Base-by-base conservation (phyloP, 1,140 invertebrate species). In the Hormaphis cornu region DNA sequence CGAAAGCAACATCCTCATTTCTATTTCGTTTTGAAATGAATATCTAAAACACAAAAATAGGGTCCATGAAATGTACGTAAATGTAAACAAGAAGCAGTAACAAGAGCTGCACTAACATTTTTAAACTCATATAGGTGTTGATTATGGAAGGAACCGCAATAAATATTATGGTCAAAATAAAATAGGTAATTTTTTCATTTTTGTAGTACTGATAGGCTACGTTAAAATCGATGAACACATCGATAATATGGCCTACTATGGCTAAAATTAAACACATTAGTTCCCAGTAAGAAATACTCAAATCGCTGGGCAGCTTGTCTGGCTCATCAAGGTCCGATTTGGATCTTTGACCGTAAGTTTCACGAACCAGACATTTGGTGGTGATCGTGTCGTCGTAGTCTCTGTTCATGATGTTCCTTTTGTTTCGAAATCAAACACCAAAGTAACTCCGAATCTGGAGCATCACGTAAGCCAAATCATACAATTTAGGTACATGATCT, bases 191-290 rank as follows among this genome's bases (percentile, higher is more conserved):
- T 71, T 81, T 77, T 30, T 76, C 74, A 33, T 79, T 78, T 69
- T 79, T 69, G 20, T 69, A 71, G 50, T 83, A 83, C 71, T 82
- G 76, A 56, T 85, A 82, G 33, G 85, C 84, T 20, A 86, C 76
- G 76, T 86, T 85, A 26, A 84, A 81, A 77, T 86, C 85, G n/a
- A 85, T 76, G 18, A 80, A 82, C 5, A 86, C 76, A 77, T 87
- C 85, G 18, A 85, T 76, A n/a, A 85, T 78, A 75, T 87, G 84
- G 56, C 82, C 83, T 44, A 82, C 75, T 48, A 85, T 84, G 4
- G 83, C 83, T 6, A 84, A 74, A 10, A 75, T n/a, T 28, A 82
- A 73, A 14, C 77, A 77, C 69, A 80, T 76, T 44, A 82, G 76
- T 71, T 81, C 80, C 59, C 75, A 78, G 30, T 77, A 76, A 1